Base-by-base conservation (phyloP, 1,140 invertebrate species). In the Drosophila prosaltans region DNA sequence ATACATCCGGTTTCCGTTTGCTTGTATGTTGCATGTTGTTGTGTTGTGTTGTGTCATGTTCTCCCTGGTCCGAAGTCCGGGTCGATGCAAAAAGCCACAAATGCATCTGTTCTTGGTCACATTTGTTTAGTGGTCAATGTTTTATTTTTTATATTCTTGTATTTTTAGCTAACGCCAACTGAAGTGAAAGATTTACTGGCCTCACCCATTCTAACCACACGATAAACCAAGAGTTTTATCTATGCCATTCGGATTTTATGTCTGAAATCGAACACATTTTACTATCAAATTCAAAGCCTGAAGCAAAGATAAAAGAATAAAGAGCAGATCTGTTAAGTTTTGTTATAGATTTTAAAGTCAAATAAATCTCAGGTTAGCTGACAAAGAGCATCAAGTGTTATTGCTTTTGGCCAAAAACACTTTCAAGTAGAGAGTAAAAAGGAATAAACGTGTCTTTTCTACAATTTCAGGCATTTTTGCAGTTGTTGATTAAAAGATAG, bases 1-100 rank as follows among this genome's bases (percentile, higher is more conserved):
- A 76, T 76, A 76, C 74, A 76, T 76, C 74, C 74, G 73, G 66
- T 54, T 76, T 65, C 73, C 73, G 72, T 36, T 16, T 70, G 62
- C 6, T 36, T 5, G 32, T 36, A 7, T 36, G 30, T n/a, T 26
- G 32, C 40, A 48, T 54, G 28, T 51, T 68, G 30, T 40, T 64
- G 43, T 61, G 60, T 41, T 57, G 65, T 67, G 32, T 57, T 48
- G 9, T 10, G 65, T 24, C 45, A n/a, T 16, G 16, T 16, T 4
- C 11, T 43, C 11, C 11, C 41, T 2, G 45, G 45, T 51, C 21
- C 45, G 45, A 7, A 21, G 55, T 58, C 11, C 16, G 55, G 55
- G 11, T 58, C 55, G 11, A 58, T 58, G 39, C 58, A 72, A 51
- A 69, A 24, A 28, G 43, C 26, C 41, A 51, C 24, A 45, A 69